phyloP scores from a whole-genome alignment of 2,113 vertebrate species.

The Neotoma lepida region DNA sequence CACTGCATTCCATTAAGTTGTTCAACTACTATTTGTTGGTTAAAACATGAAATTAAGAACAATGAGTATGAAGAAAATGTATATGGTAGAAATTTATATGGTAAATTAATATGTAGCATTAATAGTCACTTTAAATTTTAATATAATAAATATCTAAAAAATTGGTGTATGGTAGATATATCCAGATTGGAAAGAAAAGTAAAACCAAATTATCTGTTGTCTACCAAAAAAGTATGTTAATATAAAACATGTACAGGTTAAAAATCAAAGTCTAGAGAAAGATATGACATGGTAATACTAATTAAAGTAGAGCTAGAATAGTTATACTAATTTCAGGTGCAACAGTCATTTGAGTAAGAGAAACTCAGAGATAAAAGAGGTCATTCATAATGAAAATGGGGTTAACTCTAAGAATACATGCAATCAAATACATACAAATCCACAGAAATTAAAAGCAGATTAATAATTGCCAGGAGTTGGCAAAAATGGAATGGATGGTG shows the following conservation, averaged over 20 bases:
- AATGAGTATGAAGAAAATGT: neutral
- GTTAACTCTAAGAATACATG: neutral
- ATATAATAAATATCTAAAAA: neutral
- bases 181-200: neutral
- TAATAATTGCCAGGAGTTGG: neutral
- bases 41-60: neutral
- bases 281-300: neutral
- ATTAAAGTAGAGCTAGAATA: neutral
- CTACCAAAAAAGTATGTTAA: neutral
- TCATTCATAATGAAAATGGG: neutral
- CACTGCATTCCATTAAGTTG: neutral
- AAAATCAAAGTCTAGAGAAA: neutral
- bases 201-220: neutral
- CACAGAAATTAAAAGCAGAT: neutral
- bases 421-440: neutral
- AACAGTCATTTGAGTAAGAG: neutral
- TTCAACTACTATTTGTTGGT: neutral
- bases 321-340: constrained; percentile 37
- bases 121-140: neutral
- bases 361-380: neutral
- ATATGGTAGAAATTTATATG: neutral
- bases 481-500: neutral
- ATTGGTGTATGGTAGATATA: neutral
- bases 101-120: neutral
- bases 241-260: neutral